Evolutionary conservation across 1,140 invertebrate species (phyloP).

Genomic region (Sesamia nonagrioides): DNA sequence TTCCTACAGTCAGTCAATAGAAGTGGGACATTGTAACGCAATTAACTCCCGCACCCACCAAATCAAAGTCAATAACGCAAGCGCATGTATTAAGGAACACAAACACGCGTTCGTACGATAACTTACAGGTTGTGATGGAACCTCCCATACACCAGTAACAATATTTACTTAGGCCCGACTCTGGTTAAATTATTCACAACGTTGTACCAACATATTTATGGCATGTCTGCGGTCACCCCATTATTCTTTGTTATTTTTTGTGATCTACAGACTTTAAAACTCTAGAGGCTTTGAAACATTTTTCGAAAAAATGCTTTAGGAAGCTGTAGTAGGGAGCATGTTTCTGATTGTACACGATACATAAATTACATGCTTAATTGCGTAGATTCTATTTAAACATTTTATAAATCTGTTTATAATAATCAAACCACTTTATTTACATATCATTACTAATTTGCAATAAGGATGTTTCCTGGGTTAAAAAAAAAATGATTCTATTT

Average conservation of each 20-base stretch:
- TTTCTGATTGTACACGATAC: slow-evolving; percentile 11
- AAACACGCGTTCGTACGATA: slow-evolving; percentile 61
- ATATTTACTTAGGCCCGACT: slow-evolving; percentile 68
- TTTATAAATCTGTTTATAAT: too few species aligned
- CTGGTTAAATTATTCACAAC: slow-evolving; percentile 70
- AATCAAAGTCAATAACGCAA: slow-evolving; percentile 51
- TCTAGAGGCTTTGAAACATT: slow-evolving; percentile 33
- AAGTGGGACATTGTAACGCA: slow-evolving; percentile 38
- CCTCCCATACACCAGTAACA: slow-evolving; percentile 55
- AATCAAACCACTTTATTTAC: too few species aligned
- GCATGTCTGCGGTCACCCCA: slow-evolving; percentile 59
- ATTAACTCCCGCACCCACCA: slow-evolving; percentile 47
- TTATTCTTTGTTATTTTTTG: slow-evolving; percentile 57
- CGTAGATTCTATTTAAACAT: too few species aligned
- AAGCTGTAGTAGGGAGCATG: too few species aligned
- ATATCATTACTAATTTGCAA: too few species aligned
- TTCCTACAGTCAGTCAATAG: slow-evolving; percentile 31
- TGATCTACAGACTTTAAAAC: slow-evolving; percentile 50
- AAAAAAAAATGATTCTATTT: too few species aligned
- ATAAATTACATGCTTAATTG: background rate
- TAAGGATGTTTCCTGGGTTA: too few species aligned
- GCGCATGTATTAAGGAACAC: slow-evolving; percentile 46
- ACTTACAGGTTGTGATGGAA: slow-evolving; percentile 60
- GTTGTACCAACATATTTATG: slow-evolving; percentile 72
- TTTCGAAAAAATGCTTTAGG: slow-evolving; percentile 4